Base-by-base conservation (phyloP, 2,888 invertebrate genomes). In the Willowsia nigromaculata region DNA sequence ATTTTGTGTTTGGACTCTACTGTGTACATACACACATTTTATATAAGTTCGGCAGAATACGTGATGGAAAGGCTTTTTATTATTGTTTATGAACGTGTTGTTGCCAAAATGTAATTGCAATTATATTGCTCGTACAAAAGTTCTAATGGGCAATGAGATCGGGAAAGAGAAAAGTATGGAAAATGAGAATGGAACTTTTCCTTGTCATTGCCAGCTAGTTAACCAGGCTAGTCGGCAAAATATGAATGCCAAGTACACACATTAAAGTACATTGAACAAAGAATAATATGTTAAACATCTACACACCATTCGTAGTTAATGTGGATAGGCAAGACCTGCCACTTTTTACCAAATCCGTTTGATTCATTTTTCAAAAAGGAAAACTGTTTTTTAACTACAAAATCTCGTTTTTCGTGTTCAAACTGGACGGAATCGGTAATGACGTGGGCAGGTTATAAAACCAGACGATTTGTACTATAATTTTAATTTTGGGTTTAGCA, bases 41-140 rank as follows among this genome's bases (percentile, higher is more conserved):
- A 27, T 33, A 22, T 43, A 65, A n/a, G n/a, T n/a, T n/a, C 30
- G 6, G 78, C 15, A 74, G 33, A 50, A 56, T 30, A 74, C 74
- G 85, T 85, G 85, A 37, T 76, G 74, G 76, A 85, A 74, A 85
- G 18, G 53, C 56, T 27, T 71, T 76, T 85, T 85, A 50, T 86
- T 86, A 68, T 85, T 85, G 62, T 78, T 85, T 71, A 71, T 71
- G 68, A 59, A 76, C 76, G 74, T 76, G 59, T 85, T 85, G 78
- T 85, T 85, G 43, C 85, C 74, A 74, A 85, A 65, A 71, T 33
- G 62, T 86, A 86, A 86, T 86, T 86, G 80, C 86, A 80, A 80
- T 53, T 80, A 56, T 85, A 59, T 43, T 43, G 76, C 30, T 33
- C 33, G 53, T 53, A 78, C 37, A 78, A 15, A 53, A 22, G 0